phyloP scores from a whole-genome alignment of 2,888 invertebrate genomes.

The Caenorhabditis angaria region DNA sequence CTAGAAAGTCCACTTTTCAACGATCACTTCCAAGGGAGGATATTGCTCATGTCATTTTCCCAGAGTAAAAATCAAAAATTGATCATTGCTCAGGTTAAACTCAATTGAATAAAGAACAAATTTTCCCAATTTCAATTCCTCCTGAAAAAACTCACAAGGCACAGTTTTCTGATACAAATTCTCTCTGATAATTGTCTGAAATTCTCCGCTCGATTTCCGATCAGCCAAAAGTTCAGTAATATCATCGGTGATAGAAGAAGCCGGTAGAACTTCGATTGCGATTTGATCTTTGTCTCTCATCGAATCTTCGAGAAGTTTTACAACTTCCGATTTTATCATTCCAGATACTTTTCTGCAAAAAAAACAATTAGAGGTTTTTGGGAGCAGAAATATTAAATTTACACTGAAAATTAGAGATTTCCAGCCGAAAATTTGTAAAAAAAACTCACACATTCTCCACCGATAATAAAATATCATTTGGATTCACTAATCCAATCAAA shows the following conservation, averaged over 20 bases:
- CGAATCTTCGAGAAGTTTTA: constrained; percentile 40
- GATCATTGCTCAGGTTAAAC: no score
- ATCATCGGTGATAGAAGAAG: constrained; percentile 55
- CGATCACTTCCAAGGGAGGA: no score
- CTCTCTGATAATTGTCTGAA: constrained; percentile 79
- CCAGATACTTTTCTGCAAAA: constrained; percentile 52
- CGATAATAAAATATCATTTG: constrained; percentile 46
- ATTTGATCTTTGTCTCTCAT: constrained; percentile 50
- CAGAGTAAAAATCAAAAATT: no score
- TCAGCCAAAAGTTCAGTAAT: constrained; percentile 62
- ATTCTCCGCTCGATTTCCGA: constrained; percentile 71
- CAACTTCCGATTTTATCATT: constrained; percentile 51
- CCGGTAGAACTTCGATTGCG: constrained; percentile 54
- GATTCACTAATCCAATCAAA: constrained; percentile 50
- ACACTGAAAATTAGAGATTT: no score
- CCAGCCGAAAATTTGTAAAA: constrained; percentile 10
- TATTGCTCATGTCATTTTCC: no score
- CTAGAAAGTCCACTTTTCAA: no score
- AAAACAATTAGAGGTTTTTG: not conserved
- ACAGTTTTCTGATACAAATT: constrained; percentile 79
- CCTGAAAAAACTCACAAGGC: constrained; percentile 74
- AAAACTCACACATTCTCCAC: constrained; percentile 48
- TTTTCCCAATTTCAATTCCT: no score
- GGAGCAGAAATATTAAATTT: no score
- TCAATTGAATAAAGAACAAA: no score